Conservation (phyloP, 2,113 vertebrate genomes). For the Rhineura floridana region DNA sequence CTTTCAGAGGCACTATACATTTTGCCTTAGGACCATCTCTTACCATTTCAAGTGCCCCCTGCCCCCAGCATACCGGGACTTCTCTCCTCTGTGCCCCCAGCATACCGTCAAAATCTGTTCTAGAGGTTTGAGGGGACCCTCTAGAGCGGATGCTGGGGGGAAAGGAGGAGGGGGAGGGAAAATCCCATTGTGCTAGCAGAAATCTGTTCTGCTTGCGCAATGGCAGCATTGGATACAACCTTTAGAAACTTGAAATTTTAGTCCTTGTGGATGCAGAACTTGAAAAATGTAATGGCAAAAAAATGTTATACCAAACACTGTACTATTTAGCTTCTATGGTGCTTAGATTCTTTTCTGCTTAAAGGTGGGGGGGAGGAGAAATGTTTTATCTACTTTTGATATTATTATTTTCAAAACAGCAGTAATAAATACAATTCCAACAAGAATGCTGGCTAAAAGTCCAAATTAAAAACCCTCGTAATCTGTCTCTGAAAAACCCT, state of each 20-base stretch:
- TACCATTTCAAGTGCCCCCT: not conserved
- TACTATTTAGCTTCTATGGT: not conserved
- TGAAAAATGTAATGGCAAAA: not conserved
- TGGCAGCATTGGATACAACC: too few species aligned
- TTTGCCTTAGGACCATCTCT: not conserved
- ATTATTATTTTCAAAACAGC: not conserved
- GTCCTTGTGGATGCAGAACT: not conserved
- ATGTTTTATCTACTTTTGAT: not conserved
- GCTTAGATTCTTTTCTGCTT: not conserved
- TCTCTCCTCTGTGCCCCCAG: too few species aligned
- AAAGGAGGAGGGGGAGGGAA: too few species aligned
- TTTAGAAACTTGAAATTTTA: too few species aligned
- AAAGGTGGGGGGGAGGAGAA: too few species aligned
- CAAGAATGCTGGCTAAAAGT: not conserved
- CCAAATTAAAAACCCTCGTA: not conserved
- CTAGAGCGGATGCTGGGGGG: too few species aligned
- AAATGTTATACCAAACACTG: too few species aligned
- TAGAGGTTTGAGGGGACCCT: too few species aligned
- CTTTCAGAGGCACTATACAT: not conserved
- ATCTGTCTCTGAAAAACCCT: not conserved
- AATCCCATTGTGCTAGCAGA: too few species aligned
- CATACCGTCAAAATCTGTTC: too few species aligned
- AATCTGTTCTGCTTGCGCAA: too few species aligned
- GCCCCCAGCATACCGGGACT: too few species aligned
- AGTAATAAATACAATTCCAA: not conserved